Evolutionary conservation across 2,797 vertebrate genomes (phyloP).

Genomic region (Melanotaenia nigrans): DNA sequence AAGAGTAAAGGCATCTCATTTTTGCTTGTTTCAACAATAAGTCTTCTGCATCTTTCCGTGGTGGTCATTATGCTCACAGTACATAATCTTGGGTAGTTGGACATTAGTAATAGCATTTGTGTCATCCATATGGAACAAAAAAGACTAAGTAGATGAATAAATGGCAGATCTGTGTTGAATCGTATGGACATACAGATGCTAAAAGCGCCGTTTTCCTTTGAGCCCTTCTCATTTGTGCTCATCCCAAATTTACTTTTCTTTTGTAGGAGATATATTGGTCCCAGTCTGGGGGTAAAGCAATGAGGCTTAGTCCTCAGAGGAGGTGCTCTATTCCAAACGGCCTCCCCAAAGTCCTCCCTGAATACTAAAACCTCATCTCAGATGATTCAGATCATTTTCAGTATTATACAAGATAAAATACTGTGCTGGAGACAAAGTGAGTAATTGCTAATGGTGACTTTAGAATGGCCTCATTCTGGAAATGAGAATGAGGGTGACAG

Average conservation of each 20-base stretch:
- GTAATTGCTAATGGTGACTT: constrained; percentile 74
- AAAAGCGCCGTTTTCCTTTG: constrained; percentile 45
- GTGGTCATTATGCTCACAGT: constrained; percentile 14
- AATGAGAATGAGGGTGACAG: constrained; percentile 73
- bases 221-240: constrained; percentile 46
- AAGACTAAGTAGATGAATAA: constrained; percentile 18
- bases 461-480: constrained; percentile 74
- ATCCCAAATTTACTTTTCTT: constrained; percentile 59
- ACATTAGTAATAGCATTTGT: constrained; percentile 1
- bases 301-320: constrained; percentile 20
- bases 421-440: constrained; percentile 67
- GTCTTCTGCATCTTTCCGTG: constrained; percentile 15
- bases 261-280: constrained; percentile 68
- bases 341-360: constrained; percentile 34
- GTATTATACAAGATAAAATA: constrained; percentile 75
- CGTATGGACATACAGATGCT: constrained; percentile 9
- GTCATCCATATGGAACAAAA: neutral
- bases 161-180: constrained; percentile 26
- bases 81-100: constrained; percentile 15
- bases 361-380: constrained; percentile 42
- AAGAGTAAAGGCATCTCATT: constrained; percentile 67
- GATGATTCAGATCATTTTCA: constrained; percentile 63
- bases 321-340: constrained; percentile 43
- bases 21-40: constrained; percentile 39
- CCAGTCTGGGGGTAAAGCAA: constrained; percentile 59